Base-by-base conservation (phyloP, 2,113 vertebrate genomes). In the Trogon surrucura region DNA sequence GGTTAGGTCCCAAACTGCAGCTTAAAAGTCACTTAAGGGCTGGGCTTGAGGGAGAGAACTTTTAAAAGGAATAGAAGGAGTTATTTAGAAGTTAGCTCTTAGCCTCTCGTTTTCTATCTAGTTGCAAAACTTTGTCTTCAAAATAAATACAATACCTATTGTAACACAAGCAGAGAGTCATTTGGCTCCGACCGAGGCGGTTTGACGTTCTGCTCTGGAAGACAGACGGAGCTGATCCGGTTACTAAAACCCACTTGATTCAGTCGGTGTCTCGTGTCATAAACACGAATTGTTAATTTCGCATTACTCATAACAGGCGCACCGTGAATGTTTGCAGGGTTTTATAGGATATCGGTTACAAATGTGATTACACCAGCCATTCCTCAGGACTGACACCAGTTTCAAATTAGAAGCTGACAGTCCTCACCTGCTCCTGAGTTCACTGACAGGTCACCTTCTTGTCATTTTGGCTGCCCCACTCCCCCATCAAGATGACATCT, bases 341-440 rank as follows among this genome's bases (percentile, higher is more conserved):
- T 36, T 97, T 95, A 89, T 54, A 88, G 96, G 96, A 62, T 98
- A 97, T 98, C 97, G 93, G 97, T 97, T 97, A 97, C 98, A 97
- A 97, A 98, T 96, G 95, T 97, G 98, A 98, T 98, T 97, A 97
- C 93, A 89, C 88, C 93, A 96, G 94, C 93, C 98, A 96, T 98
- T 98, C 93, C 95, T 98, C 97, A 98, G 94, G 91, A 92, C 97
- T 98, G 98, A 98, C 97, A 98, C 95, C 87, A 92, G 94, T 97
- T 98, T 97, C 98, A 98, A 98, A 98, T 99, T 98, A 99, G 98
- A 98, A 98, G 96, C 97, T 97, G 98, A 98, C 98, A 97, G 95
- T 72, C 88, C 96, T 98, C 98, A 99, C 98, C 98, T 98, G 97
- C 95, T 97, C 97, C 97, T 95, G 96, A 97, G 99, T 98, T 99